phyloP scores from a whole-genome alignment of 2,888 invertebrate genomes.

The Pteria penguin region DNA sequence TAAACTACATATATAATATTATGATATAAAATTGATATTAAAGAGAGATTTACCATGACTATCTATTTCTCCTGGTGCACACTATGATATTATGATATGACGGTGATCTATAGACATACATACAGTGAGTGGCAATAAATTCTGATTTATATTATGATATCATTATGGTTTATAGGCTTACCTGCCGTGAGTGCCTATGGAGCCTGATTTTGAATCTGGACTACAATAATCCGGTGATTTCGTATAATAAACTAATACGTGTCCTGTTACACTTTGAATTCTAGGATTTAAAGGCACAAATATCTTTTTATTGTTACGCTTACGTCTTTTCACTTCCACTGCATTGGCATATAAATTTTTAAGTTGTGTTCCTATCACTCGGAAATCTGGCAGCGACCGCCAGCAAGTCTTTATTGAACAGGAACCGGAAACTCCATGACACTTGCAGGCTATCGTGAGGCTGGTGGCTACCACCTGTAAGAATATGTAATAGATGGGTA shows the following conservation, averaged over 20 bases:
- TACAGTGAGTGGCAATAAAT: too few species aligned
- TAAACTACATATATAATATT: too few species aligned
- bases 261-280: slow-evolving; percentile 80
- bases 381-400: slow-evolving; percentile 85
- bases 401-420: slow-evolving; percentile 91
- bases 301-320: slow-evolving; percentile 59
- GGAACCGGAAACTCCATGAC: slow-evolving; percentile 91
- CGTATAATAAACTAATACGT: slow-evolving; percentile 87
- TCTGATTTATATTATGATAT: too few species aligned
- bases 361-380: slow-evolving; percentile 82
- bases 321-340: slow-evolving; percentile 70
- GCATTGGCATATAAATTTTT: slow-evolving; percentile 83
- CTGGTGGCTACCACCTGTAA: slow-evolving; percentile 85
- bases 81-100: too few species aligned
- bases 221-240: slow-evolving; percentile 92
- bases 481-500: neutral
- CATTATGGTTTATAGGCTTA: too few species aligned
- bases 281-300: slow-evolving; percentile 79
- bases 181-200: slow-evolving; percentile 89
- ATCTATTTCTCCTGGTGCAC: too few species aligned
- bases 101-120: too few species aligned
- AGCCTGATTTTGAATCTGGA: slow-evolving; percentile 87
- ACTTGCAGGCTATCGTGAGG: slow-evolving; percentile 87
- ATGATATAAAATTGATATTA: too few species aligned
- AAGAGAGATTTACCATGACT: too few species aligned